These are phyloP conservation scores for Proisotoma minuta DNA, from an alignment of 2,888 invertebrate species.

Conservation along the genomic window DNA sequence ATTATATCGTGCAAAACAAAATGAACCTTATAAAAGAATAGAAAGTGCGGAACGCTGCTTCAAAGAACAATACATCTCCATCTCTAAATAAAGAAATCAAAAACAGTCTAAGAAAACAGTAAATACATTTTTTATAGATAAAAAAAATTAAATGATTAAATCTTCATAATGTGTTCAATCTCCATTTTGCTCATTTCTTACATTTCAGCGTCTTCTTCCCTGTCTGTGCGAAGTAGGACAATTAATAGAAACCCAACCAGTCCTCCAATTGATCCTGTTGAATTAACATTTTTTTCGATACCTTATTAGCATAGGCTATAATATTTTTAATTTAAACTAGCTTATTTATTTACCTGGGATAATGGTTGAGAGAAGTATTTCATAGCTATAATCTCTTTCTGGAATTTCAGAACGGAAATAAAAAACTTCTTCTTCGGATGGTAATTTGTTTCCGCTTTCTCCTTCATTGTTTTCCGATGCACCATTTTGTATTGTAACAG, in stretches of 20 bases:
- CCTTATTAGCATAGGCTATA: not conserved
- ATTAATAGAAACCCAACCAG: constrained; percentile 43
- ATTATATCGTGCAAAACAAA: not conserved
- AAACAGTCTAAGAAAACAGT: constrained; percentile 10
- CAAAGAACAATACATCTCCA: constrained; percentile 46
- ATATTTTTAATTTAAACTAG: not conserved
- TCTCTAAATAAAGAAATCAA: constrained; percentile 39
- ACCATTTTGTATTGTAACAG: constrained; percentile 9
- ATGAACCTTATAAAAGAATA: constrained; percentile 37
- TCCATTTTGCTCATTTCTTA: constrained; percentile 10
- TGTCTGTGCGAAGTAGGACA: constrained; percentile 41
- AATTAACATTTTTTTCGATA: not conserved
- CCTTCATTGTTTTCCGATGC: constrained; percentile 20
- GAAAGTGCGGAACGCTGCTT: constrained; percentile 45
- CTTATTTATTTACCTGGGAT: constrained; percentile 21
- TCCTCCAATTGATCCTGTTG: constrained; percentile 42
- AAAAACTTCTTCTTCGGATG: constrained; percentile 29
- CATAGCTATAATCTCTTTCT: constrained; percentile 37
- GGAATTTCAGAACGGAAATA: constrained; percentile 39
- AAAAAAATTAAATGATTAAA: not conserved
- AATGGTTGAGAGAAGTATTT: constrained; percentile 37
- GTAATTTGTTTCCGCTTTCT: not conserved
- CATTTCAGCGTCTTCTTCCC: constrained; percentile 43
- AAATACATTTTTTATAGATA: constrained; percentile 1
- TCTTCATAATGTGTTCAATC: not conserved